Conservation (phyloP, 2,888 invertebrate genomes). For the Himalopsyche kuldschensis region DNA sequence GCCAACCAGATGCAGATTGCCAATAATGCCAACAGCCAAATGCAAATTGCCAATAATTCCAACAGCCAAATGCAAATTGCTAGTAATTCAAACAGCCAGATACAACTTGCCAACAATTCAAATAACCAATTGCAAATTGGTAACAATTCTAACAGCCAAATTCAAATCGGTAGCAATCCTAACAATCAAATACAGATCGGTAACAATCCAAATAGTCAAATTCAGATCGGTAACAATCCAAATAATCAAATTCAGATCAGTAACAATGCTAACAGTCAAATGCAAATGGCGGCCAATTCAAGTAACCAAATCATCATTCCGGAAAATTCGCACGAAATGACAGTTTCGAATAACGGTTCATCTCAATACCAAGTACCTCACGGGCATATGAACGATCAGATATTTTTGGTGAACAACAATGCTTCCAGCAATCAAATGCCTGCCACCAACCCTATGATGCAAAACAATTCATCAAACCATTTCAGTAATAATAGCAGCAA, state of each 20-base stretch:
- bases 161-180: background rate
- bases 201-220: constrained; percentile 20
- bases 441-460: background rate
- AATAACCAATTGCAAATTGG: constrained; percentile 11
- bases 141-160: background rate
- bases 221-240: background rate
- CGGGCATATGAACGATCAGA: constrained; percentile 50
- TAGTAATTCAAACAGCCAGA: too few relatives aligned
- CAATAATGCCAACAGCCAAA: too few relatives aligned
- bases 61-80: constrained; percentile 8
- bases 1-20: too few relatives aligned
- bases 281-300: background rate
- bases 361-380: constrained; percentile 50
- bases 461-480: background rate
- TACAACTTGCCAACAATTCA: too few relatives aligned
- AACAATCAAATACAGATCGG: constrained; percentile 15
- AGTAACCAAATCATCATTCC: constrained; percentile 11
- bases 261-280: constrained; percentile 19
- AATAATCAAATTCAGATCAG: constrained; percentile 18
- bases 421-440: constrained; percentile 2
- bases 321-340: constrained; percentile 26
- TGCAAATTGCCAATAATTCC: background rate
- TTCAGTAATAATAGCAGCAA: background rate
- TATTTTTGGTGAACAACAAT: constrained; percentile 29
- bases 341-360: constrained; percentile 44